Evolutionary conservation across 1,140 invertebrate genomes (phyloP).

Genomic region (Lethrus apterus): DNA sequence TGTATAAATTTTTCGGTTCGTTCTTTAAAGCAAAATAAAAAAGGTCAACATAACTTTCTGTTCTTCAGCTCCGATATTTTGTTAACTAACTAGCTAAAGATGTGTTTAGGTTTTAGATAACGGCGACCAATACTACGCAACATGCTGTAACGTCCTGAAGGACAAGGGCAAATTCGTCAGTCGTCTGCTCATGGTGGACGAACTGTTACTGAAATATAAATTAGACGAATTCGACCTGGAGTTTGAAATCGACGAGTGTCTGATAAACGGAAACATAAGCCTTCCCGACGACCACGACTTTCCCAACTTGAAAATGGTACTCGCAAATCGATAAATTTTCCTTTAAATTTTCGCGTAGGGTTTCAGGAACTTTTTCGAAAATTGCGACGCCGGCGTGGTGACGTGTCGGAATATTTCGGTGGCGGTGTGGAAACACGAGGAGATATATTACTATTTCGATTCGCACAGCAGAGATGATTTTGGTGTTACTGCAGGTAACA

Average conservation of each 20-base stretch:
- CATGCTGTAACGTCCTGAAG: slow-evolving; percentile 42
- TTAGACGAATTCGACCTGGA: slow-evolving; percentile 33
- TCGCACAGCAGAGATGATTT: slow-evolving; percentile 45
- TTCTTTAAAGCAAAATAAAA: no score
- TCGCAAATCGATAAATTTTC: no score
- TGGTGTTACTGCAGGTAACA: no score
- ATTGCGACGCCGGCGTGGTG: slow-evolving; percentile 41
- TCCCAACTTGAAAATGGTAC: slow-evolving; percentile 39
- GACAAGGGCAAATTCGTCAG: slow-evolving; percentile 37
- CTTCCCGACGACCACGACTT: slow-evolving; percentile 40
- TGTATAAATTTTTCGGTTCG: no score
- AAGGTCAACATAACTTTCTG: no score
- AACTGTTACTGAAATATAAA: slow-evolving; percentile 34
- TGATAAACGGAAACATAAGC: slow-evolving; percentile 30
- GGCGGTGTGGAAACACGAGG: slow-evolving; percentile 41
- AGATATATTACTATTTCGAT: slow-evolving; percentile 43
- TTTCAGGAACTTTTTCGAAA: slow-evolving; percentile 42
- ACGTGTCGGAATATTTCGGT: slow-evolving; percentile 41
- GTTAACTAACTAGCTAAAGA: no score
- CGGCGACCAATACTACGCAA: slow-evolving; percentile 44
- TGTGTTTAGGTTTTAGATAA: slow-evolving; percentile 42
- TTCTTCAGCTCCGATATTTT: no score
- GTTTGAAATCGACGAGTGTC: slow-evolving; percentile 37
- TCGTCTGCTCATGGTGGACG: slow-evolving; percentile 33
- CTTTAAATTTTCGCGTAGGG: slow-evolving; percentile 27